phyloP scores from a whole-genome alignment of 1,140 invertebrate genomes.

The Vollenhovia emeryi region DNA sequence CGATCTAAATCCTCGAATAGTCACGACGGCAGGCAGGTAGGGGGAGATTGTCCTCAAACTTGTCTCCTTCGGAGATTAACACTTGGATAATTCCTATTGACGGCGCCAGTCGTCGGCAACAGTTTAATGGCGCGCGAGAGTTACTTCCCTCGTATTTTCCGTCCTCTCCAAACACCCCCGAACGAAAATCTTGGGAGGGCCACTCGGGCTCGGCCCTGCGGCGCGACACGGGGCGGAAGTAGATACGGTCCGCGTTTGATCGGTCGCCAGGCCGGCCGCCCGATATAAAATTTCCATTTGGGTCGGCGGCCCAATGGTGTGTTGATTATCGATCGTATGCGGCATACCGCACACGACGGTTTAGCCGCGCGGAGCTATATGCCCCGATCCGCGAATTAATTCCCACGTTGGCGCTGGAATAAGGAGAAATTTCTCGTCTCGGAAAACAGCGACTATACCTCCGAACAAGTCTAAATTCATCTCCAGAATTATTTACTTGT shows the following conservation, averaged over 20 bases:
- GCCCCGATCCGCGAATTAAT: slow-evolving; percentile 37
- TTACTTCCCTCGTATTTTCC: background rate
- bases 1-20: slow-evolving; percentile 4
- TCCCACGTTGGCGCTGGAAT: slow-evolving; percentile 12
- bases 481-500: background rate
- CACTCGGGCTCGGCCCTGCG: background rate
- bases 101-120: background rate
- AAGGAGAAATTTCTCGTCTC: background rate
- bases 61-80: slow-evolving; percentile 8
- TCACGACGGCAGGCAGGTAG: background rate
- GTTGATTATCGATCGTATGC: slow-evolving; percentile 27
- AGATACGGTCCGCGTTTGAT: slow-evolving; percentile 49
- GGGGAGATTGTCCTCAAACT: background rate
- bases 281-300: slow-evolving; percentile 54
- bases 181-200: background rate
- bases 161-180: background rate
- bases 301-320: background rate
- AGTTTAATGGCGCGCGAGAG: background rate
- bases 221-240: slow-evolving; percentile 9
- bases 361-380: slow-evolving; percentile 20
- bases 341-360: background rate
- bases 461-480: background rate
- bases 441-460: background rate
- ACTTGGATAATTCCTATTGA: slow-evolving; percentile 1
- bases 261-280: slow-evolving; percentile 32